A percentile compares a stretch with the other conserved stretches of the same genome.
Evolutionary conservation across 2,113 vertebrate genomes (phyloP).

Genomic region (Muntiacus muntjak): DNA sequence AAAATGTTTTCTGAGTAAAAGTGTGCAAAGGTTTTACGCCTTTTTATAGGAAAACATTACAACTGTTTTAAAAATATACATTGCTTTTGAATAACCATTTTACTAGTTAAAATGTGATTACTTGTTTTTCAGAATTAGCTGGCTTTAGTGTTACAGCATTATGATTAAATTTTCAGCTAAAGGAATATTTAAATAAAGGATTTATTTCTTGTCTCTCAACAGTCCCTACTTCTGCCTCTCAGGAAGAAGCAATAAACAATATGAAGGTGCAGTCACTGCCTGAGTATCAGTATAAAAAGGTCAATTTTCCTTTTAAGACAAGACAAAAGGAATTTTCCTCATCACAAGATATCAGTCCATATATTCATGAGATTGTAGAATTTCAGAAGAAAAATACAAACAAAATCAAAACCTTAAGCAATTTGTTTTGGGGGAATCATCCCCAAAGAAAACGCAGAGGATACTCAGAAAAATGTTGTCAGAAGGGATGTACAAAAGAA

Average conservation of each 20-base stretch:
- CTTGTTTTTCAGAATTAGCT: background rate
- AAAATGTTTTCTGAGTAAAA: background rate
- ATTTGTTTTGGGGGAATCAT: conserved; percentile 52
- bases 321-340: background rate
- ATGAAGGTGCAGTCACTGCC: background rate
- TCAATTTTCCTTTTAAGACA: background rate
- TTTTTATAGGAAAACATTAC: background rate
- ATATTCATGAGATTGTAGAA: background rate
- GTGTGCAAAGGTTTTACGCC: background rate
- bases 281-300: background rate
- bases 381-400: conserved; percentile 37
- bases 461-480: conserved; percentile 69
- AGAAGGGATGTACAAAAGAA: conserved; percentile 54
- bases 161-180: conserved; percentile 5
- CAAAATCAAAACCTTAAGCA: conserved; percentile 37
- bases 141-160: background rate
- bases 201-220: conserved; percentile 28
- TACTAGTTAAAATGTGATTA: conserved; percentile 5
- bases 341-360: background rate
- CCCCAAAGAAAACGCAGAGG: conserved; percentile 63
- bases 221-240: conserved; percentile 42
- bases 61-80: background rate
- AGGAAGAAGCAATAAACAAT: background rate
- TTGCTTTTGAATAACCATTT: background rate
- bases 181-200: conserved; percentile 25